Evolutionary conservation across 2,797 vertebrate genomes (phyloP), one percentile per base, ranked within the genome.

Genomic region (Lutjanus argentimaculatus): DNA sequence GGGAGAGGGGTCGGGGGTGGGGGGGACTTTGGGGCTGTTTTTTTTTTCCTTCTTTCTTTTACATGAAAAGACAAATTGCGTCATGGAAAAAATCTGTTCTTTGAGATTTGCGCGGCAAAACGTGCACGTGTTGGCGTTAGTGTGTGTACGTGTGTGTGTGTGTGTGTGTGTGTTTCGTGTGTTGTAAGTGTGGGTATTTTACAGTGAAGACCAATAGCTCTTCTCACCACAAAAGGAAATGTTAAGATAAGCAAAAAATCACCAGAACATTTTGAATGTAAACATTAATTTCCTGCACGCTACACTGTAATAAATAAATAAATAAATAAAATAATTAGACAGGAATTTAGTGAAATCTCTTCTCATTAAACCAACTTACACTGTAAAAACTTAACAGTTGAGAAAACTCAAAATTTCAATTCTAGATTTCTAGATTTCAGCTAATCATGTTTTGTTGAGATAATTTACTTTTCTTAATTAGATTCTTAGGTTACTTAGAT

Each of bases 11-110:
- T n/a, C n/a, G n/a, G n/a, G n/a, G n/a, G n/a, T n/a, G n/a, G 78
- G 82, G 85, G 51, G 85, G 30, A 43, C 61, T 75, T 88, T 85
- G 72, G 40, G 10, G 30, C 25, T 49, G 68, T 66, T 77, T 21
- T 17, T 59, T 49, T 9, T 14, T 30, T 30, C 25, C 25, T 4
- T 58, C 59, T 46, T 68, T 69, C 42, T 88, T 85, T 85, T 84
- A 90, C 89, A 90, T 95, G 92, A 96, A 96, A 95, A 94, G 95
- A 91, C 65, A 89, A 91, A 89, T 95, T 94, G 92, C 95, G 95
- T 96, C 95, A 96, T 95, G 95, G 95, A 96, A 96, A 96, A 95
- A 94, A 92, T 91, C 86, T 56, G 68, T 83, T 90, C 85, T 91
- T 87, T 78, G 74, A 83, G 70, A 82, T 87, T 83, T 73, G 62